A percentile compares a stretch with the other conserved stretches of the same genome.
phyloP scores from a whole-genome alignment of 2,797 vertebrate genomes.

The Chloroceryle amazona region DNA sequence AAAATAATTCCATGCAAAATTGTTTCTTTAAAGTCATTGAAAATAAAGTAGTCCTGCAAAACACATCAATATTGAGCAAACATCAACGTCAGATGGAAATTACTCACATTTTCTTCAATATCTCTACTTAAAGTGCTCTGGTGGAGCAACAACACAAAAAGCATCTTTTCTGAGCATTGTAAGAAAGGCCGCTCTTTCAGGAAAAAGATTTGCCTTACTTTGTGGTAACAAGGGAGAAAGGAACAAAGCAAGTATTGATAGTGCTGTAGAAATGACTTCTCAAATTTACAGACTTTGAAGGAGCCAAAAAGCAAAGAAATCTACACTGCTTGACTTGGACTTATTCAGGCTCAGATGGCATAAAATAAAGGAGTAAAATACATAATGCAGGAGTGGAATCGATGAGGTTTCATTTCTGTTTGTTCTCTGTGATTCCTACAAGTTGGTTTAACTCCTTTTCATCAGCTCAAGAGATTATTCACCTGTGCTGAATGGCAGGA shows the following conservation, averaged over 20 bases:
- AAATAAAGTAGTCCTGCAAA: background rate
- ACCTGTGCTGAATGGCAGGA: accelerated
- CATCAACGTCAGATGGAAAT: background rate
- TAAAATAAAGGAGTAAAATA: background rate
- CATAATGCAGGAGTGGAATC: background rate
- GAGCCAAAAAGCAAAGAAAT: background rate
- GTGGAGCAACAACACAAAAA: background rate
- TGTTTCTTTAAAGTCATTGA: background rate
- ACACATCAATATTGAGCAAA: background rate
- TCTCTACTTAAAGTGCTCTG: background rate
- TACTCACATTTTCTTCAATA: background rate
- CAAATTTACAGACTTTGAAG: background rate
- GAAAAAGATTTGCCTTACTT: background rate
- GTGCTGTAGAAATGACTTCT: background rate
- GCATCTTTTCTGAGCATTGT: background rate
- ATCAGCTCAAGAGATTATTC: background rate
- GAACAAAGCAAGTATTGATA: background rate
- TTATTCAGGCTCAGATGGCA: background rate
- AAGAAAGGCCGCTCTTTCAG: background rate
- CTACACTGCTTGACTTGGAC: background rate
- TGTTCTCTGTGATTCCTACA: background rate
- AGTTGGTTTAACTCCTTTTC: background rate
- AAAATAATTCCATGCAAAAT: background rate
- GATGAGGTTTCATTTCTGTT: background rate
- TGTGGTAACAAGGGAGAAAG: background rate